phyloP scores from a whole-genome alignment of 1,140 invertebrate genomes.

The Drosophila biarmipes region DNA sequence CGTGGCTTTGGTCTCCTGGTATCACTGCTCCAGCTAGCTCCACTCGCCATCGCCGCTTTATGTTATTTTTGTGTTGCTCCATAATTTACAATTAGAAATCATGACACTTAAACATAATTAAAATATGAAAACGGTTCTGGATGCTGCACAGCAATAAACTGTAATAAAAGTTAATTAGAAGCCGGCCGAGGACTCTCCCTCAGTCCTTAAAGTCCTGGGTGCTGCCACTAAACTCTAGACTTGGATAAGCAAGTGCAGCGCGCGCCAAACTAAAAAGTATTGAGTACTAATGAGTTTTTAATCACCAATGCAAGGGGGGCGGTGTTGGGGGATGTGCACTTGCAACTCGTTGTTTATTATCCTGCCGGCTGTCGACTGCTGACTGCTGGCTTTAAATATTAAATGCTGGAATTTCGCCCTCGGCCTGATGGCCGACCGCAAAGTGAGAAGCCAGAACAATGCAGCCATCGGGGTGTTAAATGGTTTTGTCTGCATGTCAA shows the following conservation, averaged over 20 bases:
- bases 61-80: slow-evolving; percentile 64
- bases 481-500: slow-evolving; percentile 82
- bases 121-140: slow-evolving; percentile 80
- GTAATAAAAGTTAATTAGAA: slow-evolving; percentile 82
- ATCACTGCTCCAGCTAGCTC: slow-evolving; percentile 32
- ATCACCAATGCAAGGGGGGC: slow-evolving; percentile 50
- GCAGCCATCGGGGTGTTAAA: slow-evolving; percentile 78
- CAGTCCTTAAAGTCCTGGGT: slow-evolving; percentile 51
- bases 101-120: slow-evolving; percentile 83
- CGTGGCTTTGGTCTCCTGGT: slow-evolving; percentile 16
- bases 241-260: slow-evolving; percentile 7
- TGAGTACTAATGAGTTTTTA: slow-evolving; percentile 75
- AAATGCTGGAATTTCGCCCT: slow-evolving; percentile 13
- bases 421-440: slow-evolving; percentile 23
- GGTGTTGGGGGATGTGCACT: background rate
- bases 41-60: slow-evolving; percentile 32
- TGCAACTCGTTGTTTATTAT: slow-evolving; percentile 41
- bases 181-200: slow-evolving; percentile 29
- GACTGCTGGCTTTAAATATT: slow-evolving; percentile 28
- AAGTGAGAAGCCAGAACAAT: slow-evolving; percentile 59
- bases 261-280: slow-evolving; percentile 18
- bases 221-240: slow-evolving; percentile 35
- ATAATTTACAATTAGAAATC: slow-evolving; percentile 80
- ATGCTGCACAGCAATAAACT: slow-evolving; percentile 72
- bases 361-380: background rate